Base-by-base conservation (phyloP, 2,113 vertebrate species). In the Apus apus region DNA sequence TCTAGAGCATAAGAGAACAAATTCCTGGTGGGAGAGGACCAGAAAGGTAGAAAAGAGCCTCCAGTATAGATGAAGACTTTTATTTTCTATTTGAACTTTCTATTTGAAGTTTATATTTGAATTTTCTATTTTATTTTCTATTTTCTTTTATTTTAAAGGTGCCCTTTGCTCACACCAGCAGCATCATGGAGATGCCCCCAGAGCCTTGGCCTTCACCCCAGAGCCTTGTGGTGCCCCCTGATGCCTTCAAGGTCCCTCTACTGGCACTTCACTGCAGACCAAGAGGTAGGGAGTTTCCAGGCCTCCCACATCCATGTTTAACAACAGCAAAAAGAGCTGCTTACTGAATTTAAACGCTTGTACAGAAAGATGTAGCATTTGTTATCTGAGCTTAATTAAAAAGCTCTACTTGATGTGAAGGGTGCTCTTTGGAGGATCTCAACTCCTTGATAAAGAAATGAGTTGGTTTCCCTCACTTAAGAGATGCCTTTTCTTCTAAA, bases 341-440 rank as follows among this genome's bases (percentile, higher is more conserved):
- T 96, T 1, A 2, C 70, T 77, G 85, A 86, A 91, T 76, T 93
- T 18, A 95, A 96, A 96, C 84, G 93, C 92, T 90, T 56, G 30
- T 71, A 67, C 53, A 78, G 82, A 86, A 91, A 95, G 87, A 90
- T 92, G 86, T 56, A 94, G 43, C 86, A 77, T 90, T 97, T 96
- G 76, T 94, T 95, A 94, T 92, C 80, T 53, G 45, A 90, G 58
- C 72, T 96, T 96, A 97, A 93, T 95, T 96, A 90, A 96, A 96
- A 96, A 83, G 51, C 85, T 91, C 82, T 80, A 56, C 57, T 93
- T 74, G 78, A 85, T 62, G 73, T 58, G 57, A 85, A n/a, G 46
- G 34, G 30, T 92, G 89, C 76, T 60, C 75, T 96, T 96, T 88
- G 54, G 82, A 95, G 92, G 56, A 66, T 80, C 75, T 83, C 30